Evolutionary conservation across 1,140 invertebrate species (phyloP).

Genomic region (Drosophila nikananu): DNA sequence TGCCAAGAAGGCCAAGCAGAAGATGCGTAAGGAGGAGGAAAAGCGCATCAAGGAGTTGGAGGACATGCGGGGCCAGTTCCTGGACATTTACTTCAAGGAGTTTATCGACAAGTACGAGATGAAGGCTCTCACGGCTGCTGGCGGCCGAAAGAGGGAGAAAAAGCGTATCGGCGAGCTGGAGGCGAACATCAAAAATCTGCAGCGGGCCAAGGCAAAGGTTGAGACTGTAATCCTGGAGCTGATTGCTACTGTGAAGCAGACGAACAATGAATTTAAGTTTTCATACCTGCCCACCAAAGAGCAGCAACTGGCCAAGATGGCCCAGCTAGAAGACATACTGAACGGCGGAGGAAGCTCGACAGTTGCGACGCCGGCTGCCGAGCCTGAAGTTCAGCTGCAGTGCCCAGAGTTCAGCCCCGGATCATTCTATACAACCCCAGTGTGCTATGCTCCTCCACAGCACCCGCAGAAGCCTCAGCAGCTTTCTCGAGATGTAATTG

Average conservation of each 20-base stretch:
- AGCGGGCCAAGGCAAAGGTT: slow-evolving; percentile 79
- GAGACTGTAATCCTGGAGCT: slow-evolving; percentile 80
- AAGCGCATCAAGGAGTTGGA: slow-evolving; percentile 81
- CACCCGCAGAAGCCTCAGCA: slow-evolving; percentile 61
- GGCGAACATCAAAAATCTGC: slow-evolving; percentile 80
- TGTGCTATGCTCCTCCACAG: slow-evolving; percentile 77
- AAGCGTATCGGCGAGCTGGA: slow-evolving; percentile 83
- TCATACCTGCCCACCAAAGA: slow-evolving; percentile 84
- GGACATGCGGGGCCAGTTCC: slow-evolving; percentile 77
- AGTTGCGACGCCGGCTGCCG: slow-evolving; percentile 7
- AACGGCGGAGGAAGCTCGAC: slow-evolving; percentile 33
- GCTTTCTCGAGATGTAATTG: slow-evolving; percentile 72
- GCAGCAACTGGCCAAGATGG: slow-evolving; percentile 76
- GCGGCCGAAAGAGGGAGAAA: slow-evolving; percentile 80
- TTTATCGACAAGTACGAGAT: slow-evolving; percentile 80
- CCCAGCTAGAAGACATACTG: slow-evolving; percentile 64
- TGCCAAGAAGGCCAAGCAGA: slow-evolving; percentile 83
- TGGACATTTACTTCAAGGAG: slow-evolving; percentile 84
- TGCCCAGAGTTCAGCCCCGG: slow-evolving; percentile 50
- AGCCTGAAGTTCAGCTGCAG: slow-evolving; percentile 1
- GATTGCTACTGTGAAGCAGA: slow-evolving; percentile 80
- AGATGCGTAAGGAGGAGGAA: slow-evolving; percentile 81
- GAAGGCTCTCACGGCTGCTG: slow-evolving; percentile 67
- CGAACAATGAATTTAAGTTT: slow-evolving; percentile 81
- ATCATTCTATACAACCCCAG: slow-evolving; percentile 54